phyloP scores from a whole-genome alignment of 2,797 vertebrate species.

The Atherinosoma microstoma region DNA sequence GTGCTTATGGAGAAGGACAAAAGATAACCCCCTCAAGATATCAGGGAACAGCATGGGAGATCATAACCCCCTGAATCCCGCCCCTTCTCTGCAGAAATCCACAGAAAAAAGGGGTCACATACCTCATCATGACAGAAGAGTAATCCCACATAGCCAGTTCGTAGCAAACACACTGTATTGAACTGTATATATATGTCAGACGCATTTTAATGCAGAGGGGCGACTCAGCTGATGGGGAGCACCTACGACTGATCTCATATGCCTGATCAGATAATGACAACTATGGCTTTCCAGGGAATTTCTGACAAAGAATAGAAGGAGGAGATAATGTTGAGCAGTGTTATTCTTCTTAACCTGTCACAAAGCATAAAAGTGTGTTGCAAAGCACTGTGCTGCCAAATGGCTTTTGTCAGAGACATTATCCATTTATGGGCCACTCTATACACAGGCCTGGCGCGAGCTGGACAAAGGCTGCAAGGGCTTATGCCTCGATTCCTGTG shows the following conservation, averaged over 20 bases:
- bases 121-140: conserved; percentile 57
- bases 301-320: conserved; percentile 1
- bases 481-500: conserved; percentile 17
- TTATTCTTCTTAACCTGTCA: conserved; percentile 39
- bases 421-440: conserved; percentile 13
- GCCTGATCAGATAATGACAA: conserved; percentile 10
- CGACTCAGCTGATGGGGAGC: conserved; percentile 22
- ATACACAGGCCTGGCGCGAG: conserved; percentile 8
- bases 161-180: conserved; percentile 36
- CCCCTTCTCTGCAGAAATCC: conserved; percentile 23
- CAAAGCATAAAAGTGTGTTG: conserved; percentile 48
- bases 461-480: conserved; percentile 24
- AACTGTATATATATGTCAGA: conserved; percentile 23
- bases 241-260: conserved; percentile 2
- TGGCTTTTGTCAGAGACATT: conserved; percentile 44
- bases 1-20: conserved; percentile 61
- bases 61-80: conserved; percentile 23
- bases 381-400: conserved; percentile 45
- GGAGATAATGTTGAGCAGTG: not conserved
- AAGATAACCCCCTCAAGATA: conserved; percentile 67
- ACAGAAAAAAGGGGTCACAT: conserved; percentile 71
- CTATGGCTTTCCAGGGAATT: conserved; percentile 19
- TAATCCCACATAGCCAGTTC: conserved; percentile 57
- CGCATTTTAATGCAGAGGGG: conserved; percentile 30
- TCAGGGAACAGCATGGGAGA: conserved; percentile 51